phyloP scores from a whole-genome alignment of 2,797 vertebrate species.

The Lacerta bilineata region DNA sequence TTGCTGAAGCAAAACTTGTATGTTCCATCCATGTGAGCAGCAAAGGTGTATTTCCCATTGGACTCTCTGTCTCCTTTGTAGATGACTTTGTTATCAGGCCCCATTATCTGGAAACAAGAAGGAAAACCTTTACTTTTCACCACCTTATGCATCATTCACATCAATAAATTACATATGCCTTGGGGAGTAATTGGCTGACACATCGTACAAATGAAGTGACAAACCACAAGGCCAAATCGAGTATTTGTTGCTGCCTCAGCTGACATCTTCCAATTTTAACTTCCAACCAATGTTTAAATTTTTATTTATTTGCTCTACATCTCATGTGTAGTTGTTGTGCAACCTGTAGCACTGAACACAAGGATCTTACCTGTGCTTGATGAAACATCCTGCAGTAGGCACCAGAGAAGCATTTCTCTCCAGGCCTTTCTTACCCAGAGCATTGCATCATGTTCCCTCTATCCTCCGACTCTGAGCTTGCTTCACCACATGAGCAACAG shows the following conservation, averaged over 20 bases:
- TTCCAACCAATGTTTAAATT: background rate
- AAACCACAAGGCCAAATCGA: background rate
- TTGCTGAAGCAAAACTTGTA: conserved; percentile 99
- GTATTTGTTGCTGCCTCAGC: background rate
- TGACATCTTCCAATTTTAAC: background rate
- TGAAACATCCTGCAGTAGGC: fast-evolving
- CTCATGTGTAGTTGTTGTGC: background rate
- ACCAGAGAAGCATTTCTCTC: fast-evolving
- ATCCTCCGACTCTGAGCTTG: background rate
- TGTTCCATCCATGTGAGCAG: conserved; percentile 97
- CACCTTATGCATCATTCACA: background rate
- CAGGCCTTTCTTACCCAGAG: background rate
- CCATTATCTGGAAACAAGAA: conserved; percentile 88
- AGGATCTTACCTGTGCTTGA: fast-evolving
- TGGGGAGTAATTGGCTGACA: background rate
- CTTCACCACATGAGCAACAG: background rate
- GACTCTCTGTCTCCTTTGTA: conserved; percentile 98
- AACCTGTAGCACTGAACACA: background rate
- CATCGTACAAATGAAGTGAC: background rate
- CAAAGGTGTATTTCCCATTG: conserved; percentile 97
- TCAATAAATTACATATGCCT: background rate
- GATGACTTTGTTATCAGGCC: conserved; percentile 96
- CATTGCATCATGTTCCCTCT: background rate
- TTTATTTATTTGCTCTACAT: background rate
- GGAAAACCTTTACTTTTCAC: background rate